Conservation (phyloP, 2,888 invertebrate genomes). For the Tuberolachnus salignus region DNA sequence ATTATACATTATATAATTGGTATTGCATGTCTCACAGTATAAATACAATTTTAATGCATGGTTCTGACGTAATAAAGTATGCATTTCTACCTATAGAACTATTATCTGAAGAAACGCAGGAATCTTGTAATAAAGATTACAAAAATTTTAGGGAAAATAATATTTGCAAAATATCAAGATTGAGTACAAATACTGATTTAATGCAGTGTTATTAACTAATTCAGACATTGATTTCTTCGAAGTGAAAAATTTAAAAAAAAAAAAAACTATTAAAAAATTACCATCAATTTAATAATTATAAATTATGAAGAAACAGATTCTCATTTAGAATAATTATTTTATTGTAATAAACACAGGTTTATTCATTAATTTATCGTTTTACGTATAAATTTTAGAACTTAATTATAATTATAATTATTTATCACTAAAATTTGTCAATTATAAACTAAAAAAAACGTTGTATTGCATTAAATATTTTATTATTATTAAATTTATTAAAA, state of each 20-base stretch:
- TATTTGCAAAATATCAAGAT: background rate
- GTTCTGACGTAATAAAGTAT: background rate
- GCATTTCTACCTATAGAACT: background rate
- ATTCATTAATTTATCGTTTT: too few relatives aligned
- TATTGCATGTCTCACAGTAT: slow-evolving; percentile 23
- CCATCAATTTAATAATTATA: slow-evolving; percentile 21
- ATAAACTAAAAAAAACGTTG: too few relatives aligned
- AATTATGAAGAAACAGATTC: slow-evolving; percentile 8
- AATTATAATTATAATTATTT: too few relatives aligned
- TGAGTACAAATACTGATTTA: slow-evolving; percentile 23
- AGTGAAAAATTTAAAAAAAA: slow-evolving; percentile 19
- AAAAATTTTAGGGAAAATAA: slow-evolving; percentile 28
- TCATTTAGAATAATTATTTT: too few relatives aligned
- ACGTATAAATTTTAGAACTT: too few relatives aligned
- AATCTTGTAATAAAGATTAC: slow-evolving; percentile 14
- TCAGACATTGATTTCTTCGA: slow-evolving; percentile 23
- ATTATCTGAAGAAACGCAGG: slow-evolving; percentile 13
- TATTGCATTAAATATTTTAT: too few relatives aligned
- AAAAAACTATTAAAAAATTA: slow-evolving; percentile 8
- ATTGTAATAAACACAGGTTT: too few relatives aligned
- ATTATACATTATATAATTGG: slow-evolving; percentile 20
- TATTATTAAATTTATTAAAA: too few relatives aligned
- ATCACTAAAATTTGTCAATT: too few relatives aligned
- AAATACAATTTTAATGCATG: background rate
- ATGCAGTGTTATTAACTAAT: slow-evolving; percentile 13